phyloP scores from a whole-genome alignment of 2,888 invertebrate species.

The Drosophila mettleri region DNA sequence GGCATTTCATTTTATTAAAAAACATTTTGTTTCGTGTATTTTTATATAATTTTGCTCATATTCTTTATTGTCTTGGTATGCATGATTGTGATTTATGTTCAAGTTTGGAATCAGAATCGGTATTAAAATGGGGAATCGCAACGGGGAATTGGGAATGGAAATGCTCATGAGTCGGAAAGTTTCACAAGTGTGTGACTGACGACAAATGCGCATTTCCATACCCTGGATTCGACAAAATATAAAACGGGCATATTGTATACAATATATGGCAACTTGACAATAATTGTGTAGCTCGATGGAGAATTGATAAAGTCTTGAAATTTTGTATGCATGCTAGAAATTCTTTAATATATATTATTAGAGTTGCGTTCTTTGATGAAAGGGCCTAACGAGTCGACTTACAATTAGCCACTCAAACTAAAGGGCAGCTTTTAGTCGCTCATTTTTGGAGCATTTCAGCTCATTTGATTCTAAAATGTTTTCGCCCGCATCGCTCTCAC shows the following conservation, averaged over 20 bases:
- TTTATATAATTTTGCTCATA: constrained; percentile 19
- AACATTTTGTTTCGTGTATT: constrained; percentile 19
- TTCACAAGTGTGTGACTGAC: constrained; percentile 34
- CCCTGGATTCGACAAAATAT: too few relatives aligned
- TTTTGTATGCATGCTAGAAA: not conserved
- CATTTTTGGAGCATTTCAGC: not conserved
- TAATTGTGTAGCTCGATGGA: not conserved
- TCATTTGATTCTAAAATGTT: not conserved
- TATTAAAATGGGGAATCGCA: constrained; percentile 11
- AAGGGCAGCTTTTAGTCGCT: not conserved
- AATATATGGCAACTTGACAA: too few relatives aligned
- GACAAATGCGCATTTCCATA: constrained; percentile 36
- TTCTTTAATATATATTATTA: too few relatives aligned
- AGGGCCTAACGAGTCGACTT: too few relatives aligned
- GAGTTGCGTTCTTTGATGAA: too few relatives aligned
- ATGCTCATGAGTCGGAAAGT: constrained; percentile 35
- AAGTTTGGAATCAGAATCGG: constrained; percentile 31
- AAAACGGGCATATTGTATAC: not conserved
- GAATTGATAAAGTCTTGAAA: not conserved
- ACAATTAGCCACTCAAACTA: not conserved
- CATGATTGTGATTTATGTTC: constrained; percentile 61
- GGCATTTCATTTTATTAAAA: constrained; percentile 7
- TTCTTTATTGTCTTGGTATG: constrained; percentile 42
- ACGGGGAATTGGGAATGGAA: constrained; percentile 22
- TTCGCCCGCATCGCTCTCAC: not conserved